Evolutionary conservation across 2,113 vertebrate species (phyloP), one percentile per base, ranked within the genome.

Genomic region (Aramus guarauna): DNA sequence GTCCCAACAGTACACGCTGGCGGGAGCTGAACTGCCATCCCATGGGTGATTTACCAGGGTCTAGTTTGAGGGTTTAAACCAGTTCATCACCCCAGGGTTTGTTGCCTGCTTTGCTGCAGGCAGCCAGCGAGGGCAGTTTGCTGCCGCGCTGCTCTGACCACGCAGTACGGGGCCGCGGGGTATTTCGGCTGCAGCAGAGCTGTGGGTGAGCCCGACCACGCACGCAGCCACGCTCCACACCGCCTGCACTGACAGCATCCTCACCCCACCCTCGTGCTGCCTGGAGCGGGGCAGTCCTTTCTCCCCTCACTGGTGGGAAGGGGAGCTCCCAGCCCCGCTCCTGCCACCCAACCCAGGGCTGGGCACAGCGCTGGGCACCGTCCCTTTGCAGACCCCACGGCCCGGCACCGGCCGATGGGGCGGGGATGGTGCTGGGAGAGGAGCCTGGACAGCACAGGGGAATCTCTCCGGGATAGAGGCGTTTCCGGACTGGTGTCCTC

Each of bases 401-500:
- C 19, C 63, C 10, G 1, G 56, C 60, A 26, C 52, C 64, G 14
- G 1, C 39, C 14, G 81, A 41, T 11, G 80, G 68, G 27, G 41
- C 50, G 41, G 81, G 47, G 53, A 78, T 13, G 59, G 43, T 43
- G 79, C 83, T 0, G 0, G 84, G 45, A 67, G 32, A 39, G n/a
- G 53, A 92, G 77, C 67, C n/a, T 7, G 68, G 45, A 72, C 5
- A n/a, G 82, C 71, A 67, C 1, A 2, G 24, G 81, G 68, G 82
- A 45, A 76, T 66, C 84, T 86, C 91, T 71, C 80, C 0, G 7
- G 73, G 69, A 79, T 80, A 73, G 77, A 71, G 71, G 22, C 0
- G 4, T 75, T 93, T 92, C 94, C 39, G 8, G 81, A 52, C 87
- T 63, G 58, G 74, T 97, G 96, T 96, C 94, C 96, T 96, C 96